Conservation (phyloP, 2,113 vertebrate genomes). For the Tragulus kanchil region DNA sequence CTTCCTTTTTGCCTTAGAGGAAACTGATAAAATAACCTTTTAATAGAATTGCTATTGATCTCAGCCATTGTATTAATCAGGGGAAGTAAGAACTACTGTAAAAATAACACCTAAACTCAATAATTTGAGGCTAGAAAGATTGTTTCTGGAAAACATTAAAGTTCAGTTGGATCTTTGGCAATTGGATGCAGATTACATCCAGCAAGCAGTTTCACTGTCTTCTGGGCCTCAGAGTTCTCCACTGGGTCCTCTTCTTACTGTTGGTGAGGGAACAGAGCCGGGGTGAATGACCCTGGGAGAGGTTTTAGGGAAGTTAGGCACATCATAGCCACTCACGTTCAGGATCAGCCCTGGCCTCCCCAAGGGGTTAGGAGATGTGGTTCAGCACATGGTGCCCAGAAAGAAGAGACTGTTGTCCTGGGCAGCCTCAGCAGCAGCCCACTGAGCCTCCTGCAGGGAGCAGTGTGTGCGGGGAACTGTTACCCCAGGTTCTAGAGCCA, state of each 20-base stretch:
- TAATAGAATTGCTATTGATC: not conserved
- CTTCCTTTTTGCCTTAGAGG: not conserved
- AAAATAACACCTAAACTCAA: not conserved
- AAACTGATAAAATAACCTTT: not conserved
- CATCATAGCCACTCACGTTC: not conserved
- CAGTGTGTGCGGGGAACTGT: not conserved
- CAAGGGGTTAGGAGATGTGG: not conserved
- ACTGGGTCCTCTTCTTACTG: not conserved
- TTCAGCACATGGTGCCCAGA: not conserved
- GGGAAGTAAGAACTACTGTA: not conserved
- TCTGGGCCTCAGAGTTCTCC: not conserved
- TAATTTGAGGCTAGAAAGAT: not conserved
- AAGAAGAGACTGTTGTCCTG: not conserved
- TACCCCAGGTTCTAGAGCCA: not conserved
- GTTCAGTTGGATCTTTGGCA: not conserved
- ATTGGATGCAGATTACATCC: not conserved
- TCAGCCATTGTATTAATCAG: not conserved
- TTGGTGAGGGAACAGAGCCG: not conserved
- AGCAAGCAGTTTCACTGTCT: not conserved
- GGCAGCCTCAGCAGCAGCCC: not conserved
- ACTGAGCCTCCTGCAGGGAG: too few species aligned
- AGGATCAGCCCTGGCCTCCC: not conserved
- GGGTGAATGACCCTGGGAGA: not conserved
- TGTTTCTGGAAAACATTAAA: not conserved
- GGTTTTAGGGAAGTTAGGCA: not conserved